These are phyloP conservation scores for Calliphora vomitoria DNA, from an alignment of 2,888 invertebrate species.

Conservation along the genomic window DNA sequence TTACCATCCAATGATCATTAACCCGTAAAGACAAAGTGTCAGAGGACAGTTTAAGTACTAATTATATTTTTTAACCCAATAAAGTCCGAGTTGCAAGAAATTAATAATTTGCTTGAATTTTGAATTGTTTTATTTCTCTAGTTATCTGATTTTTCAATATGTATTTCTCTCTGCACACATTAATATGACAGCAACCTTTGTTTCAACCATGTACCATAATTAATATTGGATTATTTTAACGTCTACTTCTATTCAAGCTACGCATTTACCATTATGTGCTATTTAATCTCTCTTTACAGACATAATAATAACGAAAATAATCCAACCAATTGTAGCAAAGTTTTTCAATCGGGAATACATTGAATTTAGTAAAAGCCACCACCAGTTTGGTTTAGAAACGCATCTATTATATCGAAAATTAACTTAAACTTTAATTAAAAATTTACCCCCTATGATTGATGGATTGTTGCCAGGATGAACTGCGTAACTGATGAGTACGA, in stretches of 20 bases:
- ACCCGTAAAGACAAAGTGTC: too few species aligned
- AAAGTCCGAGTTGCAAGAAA: too few species aligned
- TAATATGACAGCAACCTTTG: too few species aligned
- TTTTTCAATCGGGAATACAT: background rate
- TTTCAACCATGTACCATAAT: too few species aligned
- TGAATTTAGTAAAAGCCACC: background rate
- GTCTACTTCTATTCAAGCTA: background rate
- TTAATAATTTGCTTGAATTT: too few species aligned
- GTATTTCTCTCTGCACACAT: too few species aligned
- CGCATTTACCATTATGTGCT: background rate
- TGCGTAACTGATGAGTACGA: background rate
- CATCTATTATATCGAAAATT: slow-evolving; percentile 7
- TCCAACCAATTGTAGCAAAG: background rate
- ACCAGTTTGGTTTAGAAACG: background rate
- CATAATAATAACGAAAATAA: background rate
- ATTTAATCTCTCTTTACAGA: background rate
- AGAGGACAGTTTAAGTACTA: too few species aligned
- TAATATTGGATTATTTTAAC: too few species aligned
- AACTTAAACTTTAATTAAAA: slow-evolving; percentile 6
- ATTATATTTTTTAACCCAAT: too few species aligned
- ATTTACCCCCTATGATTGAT: slow-evolving; percentile 1
- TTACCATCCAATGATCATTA: too few species aligned
- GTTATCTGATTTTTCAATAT: too few species aligned
- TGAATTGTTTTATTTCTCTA: too few species aligned
- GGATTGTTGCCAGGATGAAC: background rate